Evolutionary conservation across 2,797 vertebrate genomes (phyloP), one percentile per base, ranked within the genome.

Genomic region (Aphelocoma californica): DNA sequence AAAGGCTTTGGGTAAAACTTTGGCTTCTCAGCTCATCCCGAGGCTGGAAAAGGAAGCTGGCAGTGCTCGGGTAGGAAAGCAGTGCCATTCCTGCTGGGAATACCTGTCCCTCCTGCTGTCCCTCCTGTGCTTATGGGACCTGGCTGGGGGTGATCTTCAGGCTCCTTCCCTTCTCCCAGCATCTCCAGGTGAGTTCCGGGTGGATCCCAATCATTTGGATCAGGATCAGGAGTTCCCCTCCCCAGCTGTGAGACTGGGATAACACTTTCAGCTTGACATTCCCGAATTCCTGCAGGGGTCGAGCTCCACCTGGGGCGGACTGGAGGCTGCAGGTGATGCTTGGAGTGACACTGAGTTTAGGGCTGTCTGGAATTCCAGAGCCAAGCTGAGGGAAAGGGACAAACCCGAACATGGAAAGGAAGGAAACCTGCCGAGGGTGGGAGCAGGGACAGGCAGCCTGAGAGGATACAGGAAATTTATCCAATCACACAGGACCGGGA

Each of bases 221-320:
- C 6, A 6, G 50, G 23, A 54, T 53, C 38, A 36, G 60, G 11
- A 66, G 4, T 20, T 74, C 42, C 47, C 36, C 23, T 21, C 24
- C 50, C 34, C 25, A 12, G 60, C 24, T 54, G 21, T 13, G 77
- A n/a, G 51, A 13, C 5, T 3, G n/a, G 58, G 40, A 13, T 13
- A 4, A n/a, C 60, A 2, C 8, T 64, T 20, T 13, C 14, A 44
- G 53, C 48, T 3, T 6, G 88, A 5, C 7, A 6, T 17, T 32
- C 18, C 23, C 4, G 0, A 56, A 28, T 42, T 67, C 47, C 72
- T 64, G 26, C 45, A 7, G 47, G 45, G 67, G 23, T 6, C 14
- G 7, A 12, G 23, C 24, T 70, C n/a, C 48, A 2, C 11, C 75
- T 32, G 80, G 14, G 29, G 6, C 0, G 0, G 6, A 19, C 25